Evolutionary conservation across 1,140 invertebrate species (phyloP), one percentile per base, ranked within the genome.

Genomic region (Protaetia brevitarsis): DNA sequence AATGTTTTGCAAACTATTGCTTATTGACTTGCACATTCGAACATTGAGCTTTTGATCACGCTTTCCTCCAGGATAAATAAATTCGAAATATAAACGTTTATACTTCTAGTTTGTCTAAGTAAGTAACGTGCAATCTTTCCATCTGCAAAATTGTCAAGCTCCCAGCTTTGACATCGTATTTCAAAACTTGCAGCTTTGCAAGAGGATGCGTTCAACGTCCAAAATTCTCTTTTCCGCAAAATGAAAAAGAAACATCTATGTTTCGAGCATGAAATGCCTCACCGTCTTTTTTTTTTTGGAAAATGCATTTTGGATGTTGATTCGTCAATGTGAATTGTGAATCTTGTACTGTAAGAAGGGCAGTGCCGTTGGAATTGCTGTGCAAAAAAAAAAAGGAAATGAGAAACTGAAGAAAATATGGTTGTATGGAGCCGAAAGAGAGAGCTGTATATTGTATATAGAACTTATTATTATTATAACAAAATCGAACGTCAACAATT

Each of bases 401-500:
- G 26, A 51, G 26, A 23, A 19, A 51, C 21, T 23, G 26, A 51
- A 51, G 16, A 51, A 51, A 23, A 51, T 23, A 51, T 51, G 41
- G 41, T 51, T 51, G 41, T 51, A 51, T n/a, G 41, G 19, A 23
- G 41, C 26, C 41, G n/a, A n/a, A n/a, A n/a, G n/a, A n/a, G n/a
- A 51, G 16, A 51, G 41, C 41, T 51, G 41, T 51, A 51, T 51
- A 51, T 51, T 51, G 41, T 51, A 51, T 23, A 51, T 51, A 51
- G 11, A 45, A 58, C n/a, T 59, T 64, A 64, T 59, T 67, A 57
- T 64, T 51, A 67, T 64, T 64, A 64, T 63, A 67, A 62, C 60
- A 36, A 61, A 67, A 58, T 64, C 57, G 41, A 67, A 63, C 66
- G 66, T 64, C 60, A 68, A 68, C 67, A 68, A 64, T 67, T 71